Base-by-base conservation (phyloP, 2,888 invertebrate species). In the Microplitis deprimator region DNA sequence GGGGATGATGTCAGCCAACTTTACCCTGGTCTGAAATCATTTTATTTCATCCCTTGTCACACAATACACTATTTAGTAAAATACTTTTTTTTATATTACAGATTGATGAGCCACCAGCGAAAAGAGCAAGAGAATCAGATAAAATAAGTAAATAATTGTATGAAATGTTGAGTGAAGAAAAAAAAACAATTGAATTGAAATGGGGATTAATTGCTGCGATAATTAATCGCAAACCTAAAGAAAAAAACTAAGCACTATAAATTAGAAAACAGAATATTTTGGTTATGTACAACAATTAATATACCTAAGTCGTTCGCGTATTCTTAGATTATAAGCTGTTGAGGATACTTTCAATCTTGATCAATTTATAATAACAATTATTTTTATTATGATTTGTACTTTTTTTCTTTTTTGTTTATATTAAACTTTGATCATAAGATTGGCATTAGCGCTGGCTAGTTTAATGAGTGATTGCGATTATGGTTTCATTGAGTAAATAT, bases 201-300 rank as follows among this genome's bases (percentile, higher is more conserved):
- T 67, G 75, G 72, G 79, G 67, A 64, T 73, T 10, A 61, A 74
- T 40, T 77, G 79, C 77, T 81, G 72, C n/a, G 73, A 77, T 72
- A 82, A 29, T 29, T 2, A 79, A 82, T 77, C 81, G 83, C 82
- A 80, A 83, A 82, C 82, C 82, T 80, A 78, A 81, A 83, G 82
- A 84, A 81, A 81, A 83, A 81, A 82, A 82, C 84, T 83, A 83
- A 84, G 86, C 86, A 87, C 85, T 85, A 87, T 83, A 87, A 87
- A 88, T 87, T 87, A 88, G 86, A 86, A 87, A 85, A 89, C 88
- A 89, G 87, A 89, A 88, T 89, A 89, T 89, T 89, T 89, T 89
- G 88, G 82, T 88, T 89, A 88, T 89, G 85, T 87, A 88, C 86
- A 88, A 88, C 87, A 87, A 86, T 86, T 87, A 85, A 86, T 87